Evolutionary conservation across 2,888 invertebrate genomes (phyloP).

Genomic region (Nemotelus nigrinus): DNA sequence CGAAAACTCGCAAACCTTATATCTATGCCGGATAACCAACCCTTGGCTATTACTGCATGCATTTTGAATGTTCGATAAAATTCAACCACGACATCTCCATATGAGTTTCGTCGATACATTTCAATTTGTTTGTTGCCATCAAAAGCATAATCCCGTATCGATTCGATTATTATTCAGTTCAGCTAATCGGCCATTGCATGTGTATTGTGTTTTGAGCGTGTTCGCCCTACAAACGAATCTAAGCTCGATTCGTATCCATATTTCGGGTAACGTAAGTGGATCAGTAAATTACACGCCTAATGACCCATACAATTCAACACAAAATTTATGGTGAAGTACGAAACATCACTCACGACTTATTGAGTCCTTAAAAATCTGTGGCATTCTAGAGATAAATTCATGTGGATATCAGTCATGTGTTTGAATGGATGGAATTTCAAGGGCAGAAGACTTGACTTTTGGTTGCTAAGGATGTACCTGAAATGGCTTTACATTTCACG

Average conservation of each 20-base stretch:
- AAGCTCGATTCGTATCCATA: neutral
- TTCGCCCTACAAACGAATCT: neutral
- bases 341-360: constrained; percentile 28
- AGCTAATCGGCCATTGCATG: constrained; percentile 27
- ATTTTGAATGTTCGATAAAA: too few relatives aligned
- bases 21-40: too few relatives aligned
- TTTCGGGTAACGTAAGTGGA: constrained; percentile 37
- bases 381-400: neutral
- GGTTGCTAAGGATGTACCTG: too few relatives aligned
- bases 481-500: too few relatives aligned
- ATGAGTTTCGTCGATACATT: constrained; percentile 14
- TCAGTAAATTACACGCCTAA: constrained; percentile 43
- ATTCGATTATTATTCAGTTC: constrained; percentile 42
- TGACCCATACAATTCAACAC: constrained; percentile 41
- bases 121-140: constrained; percentile 37
- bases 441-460: too few relatives aligned
- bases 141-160: constrained; percentile 34
- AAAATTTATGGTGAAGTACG: constrained; percentile 40
- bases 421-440: too few relatives aligned
- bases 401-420: too few relatives aligned
- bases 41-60: too few relatives aligned
- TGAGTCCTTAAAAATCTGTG: constrained; percentile 14
- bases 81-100: neutral
- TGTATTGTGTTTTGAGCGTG: constrained; percentile 18
- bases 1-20: too few relatives aligned